phyloP scores from a whole-genome alignment of 2,797 vertebrate species.

The Pseudochirops corinnae region DNA sequence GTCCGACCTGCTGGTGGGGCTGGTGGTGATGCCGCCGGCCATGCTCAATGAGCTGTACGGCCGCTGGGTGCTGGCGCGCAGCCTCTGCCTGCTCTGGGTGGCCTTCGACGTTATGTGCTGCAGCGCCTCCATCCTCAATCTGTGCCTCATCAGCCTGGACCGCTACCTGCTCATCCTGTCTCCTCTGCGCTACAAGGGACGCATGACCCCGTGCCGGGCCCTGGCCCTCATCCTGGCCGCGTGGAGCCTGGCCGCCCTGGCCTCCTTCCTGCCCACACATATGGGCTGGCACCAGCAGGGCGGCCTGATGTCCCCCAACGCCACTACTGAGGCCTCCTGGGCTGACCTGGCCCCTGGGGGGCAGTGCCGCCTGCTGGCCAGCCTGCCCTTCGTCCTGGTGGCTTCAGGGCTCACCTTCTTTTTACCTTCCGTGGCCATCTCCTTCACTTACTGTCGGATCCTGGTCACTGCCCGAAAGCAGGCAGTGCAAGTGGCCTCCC shows the following conservation, averaged over 20 bases:
- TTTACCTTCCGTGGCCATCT: constrained; percentile 94
- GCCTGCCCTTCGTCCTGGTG: constrained; percentile 94
- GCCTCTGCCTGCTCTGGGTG: constrained; percentile 95
- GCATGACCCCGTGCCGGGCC: constrained; percentile 93
- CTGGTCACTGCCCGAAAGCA: constrained; percentile 94
- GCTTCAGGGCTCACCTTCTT: constrained; percentile 97
- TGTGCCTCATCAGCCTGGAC: constrained; percentile 98
- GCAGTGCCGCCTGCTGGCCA: constrained; percentile 94
- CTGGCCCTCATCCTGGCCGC: constrained; percentile 91
- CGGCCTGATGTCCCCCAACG: constrained; percentile 70
- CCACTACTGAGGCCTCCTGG: constrained; percentile 81
- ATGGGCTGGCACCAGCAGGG: constrained; percentile 96
- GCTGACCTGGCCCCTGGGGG: constrained; percentile 65
- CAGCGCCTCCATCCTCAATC: constrained; percentile 98
- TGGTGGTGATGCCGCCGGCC: constrained; percentile 98
- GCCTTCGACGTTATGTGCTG: constrained; percentile 99
- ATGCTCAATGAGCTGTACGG: constrained; percentile 96
- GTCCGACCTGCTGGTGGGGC: constrained; percentile 97
- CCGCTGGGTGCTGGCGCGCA: constrained; percentile 92
- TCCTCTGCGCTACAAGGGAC: constrained; percentile 95
- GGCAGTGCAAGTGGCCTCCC: constrained; percentile 93
- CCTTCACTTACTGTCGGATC: constrained; percentile 98
- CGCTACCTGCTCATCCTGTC: constrained; percentile 98
- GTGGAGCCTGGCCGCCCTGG: constrained; percentile 92
- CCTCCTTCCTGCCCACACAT: constrained; percentile 96